Base-by-base conservation (phyloP, 2,797 vertebrate genomes). In the Margarornis squamiger region DNA sequence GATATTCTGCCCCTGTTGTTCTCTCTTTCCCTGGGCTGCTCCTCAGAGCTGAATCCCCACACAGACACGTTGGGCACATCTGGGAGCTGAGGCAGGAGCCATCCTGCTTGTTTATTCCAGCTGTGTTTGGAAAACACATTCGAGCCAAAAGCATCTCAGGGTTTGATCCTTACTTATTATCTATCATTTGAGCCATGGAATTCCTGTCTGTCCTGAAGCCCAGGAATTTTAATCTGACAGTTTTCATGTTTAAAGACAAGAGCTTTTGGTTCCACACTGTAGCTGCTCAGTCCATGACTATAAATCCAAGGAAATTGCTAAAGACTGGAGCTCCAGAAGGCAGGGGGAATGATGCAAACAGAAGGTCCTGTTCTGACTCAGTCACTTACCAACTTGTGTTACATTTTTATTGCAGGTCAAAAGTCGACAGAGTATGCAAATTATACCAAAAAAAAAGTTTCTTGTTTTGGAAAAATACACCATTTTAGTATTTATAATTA, bases 361-460 rank as follows among this genome's bases (percentile, higher is more conserved):
- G 94, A 96, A 97, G 95, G 94, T 96, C 79, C 88, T 93, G 91
- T 90, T 96, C 96, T 96, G 95, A 96, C 92, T 96, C 92, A 96
- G 82, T 71, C 95, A 67, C 82, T 94, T 43, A 86, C 96, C 82
- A 84, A 96, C 95, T 96, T 61, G 76, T 94, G 86, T 54, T 93
- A 57, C 92, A 36, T 94, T 97, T 97, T 96, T 96, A 94, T 91
- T 90, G 90, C 10, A 6, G 95, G 96, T 93, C 95, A 95, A 86
- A 92, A 97, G 95, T 93, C 90, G 8, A 67, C 92, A 82, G 87
- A 95, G 82, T 92, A 94, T 96, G 95, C 91, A 97, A 95, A 97
- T 95, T 57, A 46, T 26, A 58, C 3, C 27, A 73, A 36, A 85
- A 34, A 82, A 84, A 93, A 88, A 80, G 26, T 58, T 81, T 93